Evolutionary conservation across 2,113 vertebrate genomes (phyloP).

Genomic region (Pelecanus crispus): DNA sequence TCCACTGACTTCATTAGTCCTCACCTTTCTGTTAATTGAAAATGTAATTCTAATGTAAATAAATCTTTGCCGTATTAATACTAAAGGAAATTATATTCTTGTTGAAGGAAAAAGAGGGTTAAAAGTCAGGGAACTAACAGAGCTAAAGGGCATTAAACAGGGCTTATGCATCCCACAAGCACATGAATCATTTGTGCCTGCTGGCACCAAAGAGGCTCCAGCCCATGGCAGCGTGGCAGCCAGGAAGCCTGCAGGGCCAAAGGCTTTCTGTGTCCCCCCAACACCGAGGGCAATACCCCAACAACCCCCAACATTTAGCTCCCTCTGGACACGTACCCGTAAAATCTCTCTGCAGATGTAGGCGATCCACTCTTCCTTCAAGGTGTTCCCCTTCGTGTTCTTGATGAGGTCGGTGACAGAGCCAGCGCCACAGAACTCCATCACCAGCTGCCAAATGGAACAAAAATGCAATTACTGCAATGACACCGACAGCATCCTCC

Average conservation of each 20-base stretch:
- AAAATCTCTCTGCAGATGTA: conserved; percentile 99
- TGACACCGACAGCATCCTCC: background rate
- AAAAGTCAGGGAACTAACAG: background rate
- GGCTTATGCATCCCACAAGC: conserved; percentile 32
- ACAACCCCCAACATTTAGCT: background rate
- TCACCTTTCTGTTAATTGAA: background rate
- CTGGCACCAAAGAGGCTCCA: background rate
- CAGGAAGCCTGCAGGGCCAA: background rate
- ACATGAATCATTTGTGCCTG: conserved; percentile 52
- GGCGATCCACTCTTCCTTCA: conserved; percentile 98
- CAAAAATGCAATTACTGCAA: background rate
- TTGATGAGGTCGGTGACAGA: conserved; percentile 98
- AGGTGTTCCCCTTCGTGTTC: conserved; percentile 97
- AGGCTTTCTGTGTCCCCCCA: background rate
- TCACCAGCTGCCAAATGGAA: conserved; percentile 85
- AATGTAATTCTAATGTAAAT: background rate
- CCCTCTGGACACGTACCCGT: conserved; percentile 73
- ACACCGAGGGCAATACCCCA: background rate
- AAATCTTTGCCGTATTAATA: background rate
- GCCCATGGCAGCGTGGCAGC: background rate
- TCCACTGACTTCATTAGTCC: background rate
- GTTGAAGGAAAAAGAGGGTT: background rate
- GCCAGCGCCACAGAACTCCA: conserved; percentile 98
- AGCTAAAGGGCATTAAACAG: conserved; percentile 3
- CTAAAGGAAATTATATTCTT: background rate